phyloP scores from a whole-genome alignment of 2,888 invertebrate genomes.

The Macaria liturata region DNA sequence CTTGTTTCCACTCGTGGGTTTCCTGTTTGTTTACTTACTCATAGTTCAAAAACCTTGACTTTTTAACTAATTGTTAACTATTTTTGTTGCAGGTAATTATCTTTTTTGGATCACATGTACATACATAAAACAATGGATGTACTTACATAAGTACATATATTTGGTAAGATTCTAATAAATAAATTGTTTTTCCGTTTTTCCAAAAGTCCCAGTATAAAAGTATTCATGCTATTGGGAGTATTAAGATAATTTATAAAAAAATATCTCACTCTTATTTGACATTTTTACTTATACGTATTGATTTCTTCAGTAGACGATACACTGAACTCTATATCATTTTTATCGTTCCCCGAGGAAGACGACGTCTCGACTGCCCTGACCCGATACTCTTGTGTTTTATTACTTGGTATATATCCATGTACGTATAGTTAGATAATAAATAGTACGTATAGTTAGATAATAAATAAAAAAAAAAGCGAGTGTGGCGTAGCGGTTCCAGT shows the following conservation, averaged over 20 bases:
- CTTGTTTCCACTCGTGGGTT: slow-evolving; percentile 12
- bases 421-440: too few species aligned
- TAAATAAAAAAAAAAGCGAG: too few species aligned
- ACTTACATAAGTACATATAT: not conserved
- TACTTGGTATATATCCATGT: slow-evolving; percentile 34
- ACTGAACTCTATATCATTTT: slow-evolving; percentile 67
- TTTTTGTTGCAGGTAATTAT: slow-evolving; percentile 46
- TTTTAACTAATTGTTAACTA: slow-evolving; percentile 19
- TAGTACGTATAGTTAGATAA: too few species aligned
- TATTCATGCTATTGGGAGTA: too few species aligned
- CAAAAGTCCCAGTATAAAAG: too few species aligned
- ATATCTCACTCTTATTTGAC: slow-evolving; percentile 54
- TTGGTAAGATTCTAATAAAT: slow-evolving; percentile 11
- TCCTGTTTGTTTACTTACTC: slow-evolving; percentile 13
- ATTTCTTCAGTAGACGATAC: slow-evolving; percentile 56
- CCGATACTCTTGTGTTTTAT: slow-evolving; percentile 64
- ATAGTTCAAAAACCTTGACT: slow-evolving; percentile 1
- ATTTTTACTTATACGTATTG: slow-evolving; percentile 65
- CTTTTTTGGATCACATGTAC: slow-evolving; percentile 1
- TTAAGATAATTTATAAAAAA: slow-evolving; percentile 23
- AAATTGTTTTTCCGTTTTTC: too few species aligned
- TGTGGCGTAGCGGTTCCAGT: too few species aligned
- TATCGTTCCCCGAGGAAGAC: slow-evolving; percentile 62
- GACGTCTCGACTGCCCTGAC: slow-evolving; percentile 52
- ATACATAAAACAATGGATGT: not conserved